These are phyloP conservation scores for Fragum sueziense DNA, from an alignment of 2,888 invertebrate genomes.

Conservation along the genomic window DNA sequence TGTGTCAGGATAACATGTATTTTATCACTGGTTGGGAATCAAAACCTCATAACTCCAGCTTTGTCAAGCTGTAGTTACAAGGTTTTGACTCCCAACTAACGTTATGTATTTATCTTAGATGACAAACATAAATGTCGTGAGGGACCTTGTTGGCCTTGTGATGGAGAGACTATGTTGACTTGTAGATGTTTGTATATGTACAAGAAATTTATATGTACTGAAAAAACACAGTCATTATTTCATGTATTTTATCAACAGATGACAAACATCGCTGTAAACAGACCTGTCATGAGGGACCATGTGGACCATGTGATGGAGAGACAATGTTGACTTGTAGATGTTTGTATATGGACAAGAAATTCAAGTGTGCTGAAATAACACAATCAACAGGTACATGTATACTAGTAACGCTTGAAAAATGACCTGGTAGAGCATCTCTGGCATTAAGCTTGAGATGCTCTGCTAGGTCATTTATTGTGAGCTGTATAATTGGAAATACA, in stretches of 20 bases:
- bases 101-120: too few species aligned
- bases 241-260: slow-evolving; percentile 47
- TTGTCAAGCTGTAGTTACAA: too few species aligned
- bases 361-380: slow-evolving; percentile 76
- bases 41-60: too few species aligned
- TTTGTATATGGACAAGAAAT: slow-evolving; percentile 85
- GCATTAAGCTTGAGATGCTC: too few species aligned
- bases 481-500: not conserved
- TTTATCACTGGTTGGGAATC: too few species aligned
- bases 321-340: slow-evolving; percentile 77
- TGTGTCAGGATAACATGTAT: too few species aligned
- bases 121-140: slow-evolving; percentile 90
- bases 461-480: too few species aligned
- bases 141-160: slow-evolving; percentile 90
- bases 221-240: slow-evolving; percentile 60
- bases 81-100: too few species aligned
- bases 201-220: slow-evolving; percentile 83
- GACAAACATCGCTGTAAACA: slow-evolving; percentile 87
- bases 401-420: too few species aligned
- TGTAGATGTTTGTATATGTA: slow-evolving; percentile 83
- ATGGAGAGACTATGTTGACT: slow-evolving; percentile 68
- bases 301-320: slow-evolving; percentile 86
- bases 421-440: too few species aligned
- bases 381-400: slow-evolving; percentile 69
- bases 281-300: slow-evolving; percentile 91